phyloP scores from a whole-genome alignment of 2,113 vertebrate species.

The Onychorhynchus coronatus region DNA sequence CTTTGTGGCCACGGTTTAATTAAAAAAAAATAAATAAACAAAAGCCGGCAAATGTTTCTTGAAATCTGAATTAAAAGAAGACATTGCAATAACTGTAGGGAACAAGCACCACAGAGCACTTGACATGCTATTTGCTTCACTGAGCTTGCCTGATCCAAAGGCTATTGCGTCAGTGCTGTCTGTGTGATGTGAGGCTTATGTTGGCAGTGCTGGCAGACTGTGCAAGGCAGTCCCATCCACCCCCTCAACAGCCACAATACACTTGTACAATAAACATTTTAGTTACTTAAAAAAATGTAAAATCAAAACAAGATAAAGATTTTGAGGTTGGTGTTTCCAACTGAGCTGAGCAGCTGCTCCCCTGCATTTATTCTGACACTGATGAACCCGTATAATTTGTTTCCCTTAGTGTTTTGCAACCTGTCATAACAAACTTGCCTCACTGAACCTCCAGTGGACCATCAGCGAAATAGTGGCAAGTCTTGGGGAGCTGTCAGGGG shows the following conservation, averaged over 20 bases:
- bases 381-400: slow-evolving; percentile 33
- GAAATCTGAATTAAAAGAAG: neutral
- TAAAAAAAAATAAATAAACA: neutral
- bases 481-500: neutral
- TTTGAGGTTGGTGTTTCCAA: neutral
- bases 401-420: slow-evolving; percentile 33
- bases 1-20: neutral
- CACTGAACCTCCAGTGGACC: slow-evolving; percentile 50
- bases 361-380: neutral
- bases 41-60: neutral
- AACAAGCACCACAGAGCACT: neutral
- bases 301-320: neutral
- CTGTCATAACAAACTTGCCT: slow-evolving; percentile 63
- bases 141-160: neutral
- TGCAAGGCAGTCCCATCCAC: neutral
- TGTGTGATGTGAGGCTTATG: neutral
- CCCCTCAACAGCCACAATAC: neutral
- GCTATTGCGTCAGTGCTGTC: accelerated
- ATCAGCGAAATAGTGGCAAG: slow-evolving; percentile 15
- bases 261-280: neutral
- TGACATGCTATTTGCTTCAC: accelerated
- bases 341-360: neutral
- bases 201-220: neutral
- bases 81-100: neutral
- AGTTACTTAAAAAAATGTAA: neutral